These are phyloP conservation scores for Drepana arcuata DNA, from an alignment of 1,140 invertebrate species.

Conservation along the genomic window DNA sequence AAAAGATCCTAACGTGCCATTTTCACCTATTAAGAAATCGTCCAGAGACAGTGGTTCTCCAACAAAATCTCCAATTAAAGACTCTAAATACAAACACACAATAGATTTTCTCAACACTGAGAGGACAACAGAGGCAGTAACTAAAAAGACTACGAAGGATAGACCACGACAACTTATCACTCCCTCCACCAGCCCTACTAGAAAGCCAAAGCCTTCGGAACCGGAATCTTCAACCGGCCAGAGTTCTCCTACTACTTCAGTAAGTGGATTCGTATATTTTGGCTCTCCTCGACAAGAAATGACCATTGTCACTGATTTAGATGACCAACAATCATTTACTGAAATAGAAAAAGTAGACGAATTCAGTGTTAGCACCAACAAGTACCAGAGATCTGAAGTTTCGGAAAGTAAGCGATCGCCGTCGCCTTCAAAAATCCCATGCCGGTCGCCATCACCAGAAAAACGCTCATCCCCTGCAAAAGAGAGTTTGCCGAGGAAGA, in stretches of 20 bases:
- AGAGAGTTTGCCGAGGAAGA: constrained; percentile 56
- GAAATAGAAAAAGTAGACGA: constrained; percentile 19
- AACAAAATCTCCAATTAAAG: constrained; percentile 24
- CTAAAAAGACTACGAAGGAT: constrained; percentile 32
- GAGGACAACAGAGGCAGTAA: constrained; percentile 32
- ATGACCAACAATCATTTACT: constrained; percentile 19
- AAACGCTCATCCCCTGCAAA: constrained; percentile 31
- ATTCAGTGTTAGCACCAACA: constrained; percentile 6
- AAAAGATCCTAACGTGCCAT: constrained; percentile 8
- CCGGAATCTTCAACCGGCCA: constrained; percentile 47
- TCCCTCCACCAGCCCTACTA: constrained; percentile 59
- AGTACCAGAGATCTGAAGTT: constrained; percentile 19
- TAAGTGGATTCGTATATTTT: constrained; percentile 65
- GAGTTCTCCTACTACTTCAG: constrained; percentile 69
- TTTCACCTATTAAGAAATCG: constrained; percentile 21
- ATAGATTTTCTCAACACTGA: constrained; percentile 35
- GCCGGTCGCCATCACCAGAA: constrained; percentile 52
- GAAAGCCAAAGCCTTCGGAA: constrained; percentile 46
- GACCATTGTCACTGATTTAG: constrained; percentile 51
- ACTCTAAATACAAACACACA: constrained; percentile 27
- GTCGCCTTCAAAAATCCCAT: constrained; percentile 52
- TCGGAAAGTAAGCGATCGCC: constrained; percentile 24
- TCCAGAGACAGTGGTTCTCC: constrained; percentile 29
- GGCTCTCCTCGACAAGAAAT: constrained; percentile 37
- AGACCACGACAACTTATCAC: constrained; percentile 44